Percentiles rank a stretch among this genome's conserved stretches.
phyloP scores from a whole-genome alignment of 2,888 invertebrate species.

The Lepidocyrtoides sp. region DNA sequence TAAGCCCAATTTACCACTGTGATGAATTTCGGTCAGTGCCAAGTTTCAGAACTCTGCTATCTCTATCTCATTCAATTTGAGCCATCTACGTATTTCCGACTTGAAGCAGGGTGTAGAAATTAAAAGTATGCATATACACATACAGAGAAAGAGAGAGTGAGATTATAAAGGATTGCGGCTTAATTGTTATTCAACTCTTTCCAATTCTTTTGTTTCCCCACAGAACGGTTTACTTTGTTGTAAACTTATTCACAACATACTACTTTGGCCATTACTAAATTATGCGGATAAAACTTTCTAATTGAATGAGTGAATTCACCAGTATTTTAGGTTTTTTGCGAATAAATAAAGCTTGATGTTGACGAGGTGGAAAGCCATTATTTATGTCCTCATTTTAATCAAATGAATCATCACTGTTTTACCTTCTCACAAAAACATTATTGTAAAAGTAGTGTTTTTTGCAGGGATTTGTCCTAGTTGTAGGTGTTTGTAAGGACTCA shows the following conservation, averaged over 20 bases:
- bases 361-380: not conserved
- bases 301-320: not conserved
- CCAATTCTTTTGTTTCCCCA: not conserved
- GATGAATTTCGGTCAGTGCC: too few species aligned
- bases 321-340: not conserved
- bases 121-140: too few species aligned
- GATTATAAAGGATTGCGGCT: not conserved
- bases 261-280: not conserved
- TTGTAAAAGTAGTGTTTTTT: too few species aligned
- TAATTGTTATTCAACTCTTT: not conserved
- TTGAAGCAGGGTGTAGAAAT: not conserved
- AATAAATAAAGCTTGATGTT: not conserved
- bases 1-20: too few species aligned
- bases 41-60: too few species aligned
- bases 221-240: not conserved
- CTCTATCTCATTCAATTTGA: too few species aligned
- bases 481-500: too few species aligned
- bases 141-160: too few species aligned
- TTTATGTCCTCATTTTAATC: not conserved
- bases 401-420: not conserved
- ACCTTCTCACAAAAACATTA: too few species aligned
- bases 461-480: too few species aligned
- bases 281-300: not conserved
- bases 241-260: not conserved
- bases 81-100: not conserved